phyloP scores from a whole-genome alignment of 2,888 invertebrate species.

The Drosophila prostipennis region DNA sequence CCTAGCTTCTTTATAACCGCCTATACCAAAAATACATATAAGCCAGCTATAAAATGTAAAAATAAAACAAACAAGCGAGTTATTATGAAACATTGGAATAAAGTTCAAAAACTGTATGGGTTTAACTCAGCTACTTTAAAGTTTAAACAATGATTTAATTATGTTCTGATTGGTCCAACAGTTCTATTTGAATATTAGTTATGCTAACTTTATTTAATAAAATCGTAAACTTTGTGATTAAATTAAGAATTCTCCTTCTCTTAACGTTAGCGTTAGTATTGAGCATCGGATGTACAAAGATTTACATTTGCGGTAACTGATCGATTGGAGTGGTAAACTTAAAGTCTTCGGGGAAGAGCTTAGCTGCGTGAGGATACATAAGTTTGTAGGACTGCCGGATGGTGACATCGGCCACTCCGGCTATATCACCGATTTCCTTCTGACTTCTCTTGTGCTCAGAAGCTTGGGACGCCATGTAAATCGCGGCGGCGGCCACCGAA shows the following conservation, averaged over 20 bases:
- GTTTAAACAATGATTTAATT: slow-evolving; percentile 7
- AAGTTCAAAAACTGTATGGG: slow-evolving; percentile 30
- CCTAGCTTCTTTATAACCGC: slow-evolving; percentile 22
- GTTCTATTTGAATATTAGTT: slow-evolving; percentile 18
- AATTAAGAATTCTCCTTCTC: slow-evolving; percentile 22
- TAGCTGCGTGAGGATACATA: slow-evolving; percentile 96
- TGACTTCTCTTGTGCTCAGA: slow-evolving; percentile 98
- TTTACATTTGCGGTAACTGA: slow-evolving; percentile 93
- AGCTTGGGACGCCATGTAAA: slow-evolving; percentile 99
- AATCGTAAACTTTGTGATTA: slow-evolving; percentile 48
- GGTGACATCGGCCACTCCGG: slow-evolving; percentile 99
- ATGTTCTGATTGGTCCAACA: slow-evolving; percentile 22
- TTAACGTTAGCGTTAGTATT: slow-evolving; percentile 50
- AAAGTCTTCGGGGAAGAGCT: slow-evolving; percentile 98
- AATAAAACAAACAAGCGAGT: slow-evolving; percentile 6
- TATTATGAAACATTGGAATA: slow-evolving; percentile 20
- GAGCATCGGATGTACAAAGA: slow-evolving; percentile 54
- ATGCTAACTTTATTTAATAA: slow-evolving; percentile 49
- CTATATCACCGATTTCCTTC: slow-evolving; percentile 99
- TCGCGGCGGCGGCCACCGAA: slow-evolving; percentile 99
- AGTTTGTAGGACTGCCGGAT: slow-evolving; percentile 98
- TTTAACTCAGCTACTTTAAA: slow-evolving; percentile 23
- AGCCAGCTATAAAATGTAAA: slow-evolving; percentile 17
- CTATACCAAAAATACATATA: slow-evolving; percentile 26
- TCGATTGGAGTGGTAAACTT: slow-evolving; percentile 97